Evolutionary conservation across 2,113 vertebrate species (phyloP), one percentile per base, ranked within the genome.

Genomic region (Sciurus niger): DNA sequence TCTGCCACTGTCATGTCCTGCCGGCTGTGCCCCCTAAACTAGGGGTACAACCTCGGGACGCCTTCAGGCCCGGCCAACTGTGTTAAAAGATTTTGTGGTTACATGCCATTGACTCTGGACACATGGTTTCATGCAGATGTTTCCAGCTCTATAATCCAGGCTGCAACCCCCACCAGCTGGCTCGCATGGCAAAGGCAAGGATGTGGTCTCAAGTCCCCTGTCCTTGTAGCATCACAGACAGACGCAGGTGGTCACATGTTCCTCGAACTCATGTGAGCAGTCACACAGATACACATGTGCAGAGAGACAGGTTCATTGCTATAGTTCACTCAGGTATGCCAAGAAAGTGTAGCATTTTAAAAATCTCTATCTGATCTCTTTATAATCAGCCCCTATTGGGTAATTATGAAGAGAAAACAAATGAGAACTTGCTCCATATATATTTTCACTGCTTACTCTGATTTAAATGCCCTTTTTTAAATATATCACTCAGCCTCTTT

Each of bases 141-240:
- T 37, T 74, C 74, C 17, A 40, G 46, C 55, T 28, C n/a, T 28
- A 12, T 4, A 2, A 20, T 6, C 32, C 0, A 0, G 28, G 37
- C 13, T 28, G 3, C 0, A 37, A 43, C 0, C 12, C 77, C 77
- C 1, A 18, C 4, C 18, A 24, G 25, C 34, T 70, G 0, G 0
- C 1, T 17, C 9, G 48, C 48, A n/a, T 53, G 25, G 46, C 2
- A 7, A 30, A 73, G 43, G 5, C 1, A 32, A 25, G 22, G 32
- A 16, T 34, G 46, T 67, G 43, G 37, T 24, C n/a, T 72, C 80
- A 43, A 1, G 37, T 70, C 67, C 67, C 67, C 17, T 1, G 3
- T 65, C 40, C 51, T 83, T 53, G 16, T 13, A 60, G 68, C 76
- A 67, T 20, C 12, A 8, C 34, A 73, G 25, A 22, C 7, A 8